These are phyloP conservation scores for Cyclophora albipunctata DNA, from an alignment of 2,888 invertebrate species.

Conservation along the genomic window DNA sequence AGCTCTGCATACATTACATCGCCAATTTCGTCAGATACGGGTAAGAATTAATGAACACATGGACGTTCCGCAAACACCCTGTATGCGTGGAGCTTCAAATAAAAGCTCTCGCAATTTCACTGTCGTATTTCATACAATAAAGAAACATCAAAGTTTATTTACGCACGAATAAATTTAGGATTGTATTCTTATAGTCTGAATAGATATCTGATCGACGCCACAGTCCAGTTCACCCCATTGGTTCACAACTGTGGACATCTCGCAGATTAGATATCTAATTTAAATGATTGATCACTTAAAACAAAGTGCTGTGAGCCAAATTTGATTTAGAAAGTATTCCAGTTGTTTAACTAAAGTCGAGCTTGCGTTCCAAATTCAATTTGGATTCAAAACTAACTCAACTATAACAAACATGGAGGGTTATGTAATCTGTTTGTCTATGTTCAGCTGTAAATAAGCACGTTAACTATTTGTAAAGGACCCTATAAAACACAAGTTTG, in stretches of 20 bases:
- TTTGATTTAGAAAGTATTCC: conserved; percentile 12
- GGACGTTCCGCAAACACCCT: too few relatives aligned
- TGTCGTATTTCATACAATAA: too few relatives aligned
- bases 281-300: conserved; percentile 10
- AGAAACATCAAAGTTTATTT: background rate
- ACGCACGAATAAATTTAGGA: background rate
- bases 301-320: conserved; percentile 11
- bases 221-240: background rate
- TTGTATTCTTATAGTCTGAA: background rate
- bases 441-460: conserved; percentile 15
- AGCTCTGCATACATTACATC: conserved; percentile 87
- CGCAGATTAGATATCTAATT: conserved; percentile 1
- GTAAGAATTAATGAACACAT: conserved; percentile 69
- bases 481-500: conserved; percentile 22
- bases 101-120: too few relatives aligned
- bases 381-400: conserved; percentile 6
- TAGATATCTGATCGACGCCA: background rate
- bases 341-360: conserved; percentile 1
- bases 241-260: background rate
- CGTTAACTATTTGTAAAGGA: conserved; percentile 17
- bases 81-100: too few relatives aligned
- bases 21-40: conserved; percentile 91
- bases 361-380: conserved; percentile 8
- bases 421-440: conserved; percentile 20
- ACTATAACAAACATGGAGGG: conserved; percentile 8